phyloP scores from a whole-genome alignment of 2,797 vertebrate species.

The Iguana delicatissima region DNA sequence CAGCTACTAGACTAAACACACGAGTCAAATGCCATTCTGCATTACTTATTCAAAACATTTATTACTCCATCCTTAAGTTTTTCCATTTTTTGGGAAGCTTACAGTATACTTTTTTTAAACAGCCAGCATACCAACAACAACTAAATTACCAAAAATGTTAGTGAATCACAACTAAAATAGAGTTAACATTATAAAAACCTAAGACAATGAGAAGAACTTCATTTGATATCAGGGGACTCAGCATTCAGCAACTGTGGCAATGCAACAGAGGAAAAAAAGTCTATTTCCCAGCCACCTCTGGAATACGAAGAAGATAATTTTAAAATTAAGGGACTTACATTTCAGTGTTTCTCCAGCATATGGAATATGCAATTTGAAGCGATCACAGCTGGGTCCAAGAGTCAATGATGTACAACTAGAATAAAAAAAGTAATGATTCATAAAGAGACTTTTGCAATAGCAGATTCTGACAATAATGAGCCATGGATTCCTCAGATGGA shows the following conservation, averaged over 20 bases:
- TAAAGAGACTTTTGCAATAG: conserved; percentile 31
- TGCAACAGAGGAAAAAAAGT: too few relatives aligned
- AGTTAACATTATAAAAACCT: not conserved
- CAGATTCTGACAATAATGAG: conserved; percentile 41
- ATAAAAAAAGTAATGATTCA: conserved; percentile 52
- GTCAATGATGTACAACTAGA: conserved; percentile 94
- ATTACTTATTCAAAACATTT: not conserved
- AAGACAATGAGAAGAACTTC: not conserved
- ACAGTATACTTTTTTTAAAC: not conserved
- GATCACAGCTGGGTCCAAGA: conserved; percentile 94
- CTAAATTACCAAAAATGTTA: not conserved
- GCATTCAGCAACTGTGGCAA: not conserved
- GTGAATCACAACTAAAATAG: not conserved
- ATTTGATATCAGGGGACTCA: not conserved
- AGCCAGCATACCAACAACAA: not conserved
- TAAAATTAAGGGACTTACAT: conserved; percentile 84
- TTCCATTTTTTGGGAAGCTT: not conserved
- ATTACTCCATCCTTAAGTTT: not conserved
- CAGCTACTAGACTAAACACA: not conserved
- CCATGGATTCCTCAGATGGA: not conserved
- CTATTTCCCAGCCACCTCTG: not conserved
- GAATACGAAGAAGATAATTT: not conserved
- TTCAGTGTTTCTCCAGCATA: conserved; percentile 98
- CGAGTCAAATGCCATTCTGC: not conserved
- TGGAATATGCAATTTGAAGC: conserved; percentile 98